Evolutionary conservation across 2,888 invertebrate species (phyloP), one percentile per base, ranked within the genome.

Genomic region (Pollenia angustigena): DNA sequence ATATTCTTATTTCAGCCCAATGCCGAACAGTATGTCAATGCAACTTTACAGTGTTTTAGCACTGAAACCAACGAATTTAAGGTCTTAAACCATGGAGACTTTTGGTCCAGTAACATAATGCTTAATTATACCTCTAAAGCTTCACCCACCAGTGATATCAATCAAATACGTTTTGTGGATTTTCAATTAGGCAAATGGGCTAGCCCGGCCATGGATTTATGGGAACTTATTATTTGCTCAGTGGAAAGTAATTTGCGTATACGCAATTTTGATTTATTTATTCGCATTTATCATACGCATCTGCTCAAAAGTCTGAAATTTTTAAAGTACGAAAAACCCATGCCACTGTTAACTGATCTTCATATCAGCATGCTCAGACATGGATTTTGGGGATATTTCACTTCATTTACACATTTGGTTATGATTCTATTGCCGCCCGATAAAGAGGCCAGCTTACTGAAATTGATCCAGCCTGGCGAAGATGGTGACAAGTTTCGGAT

Each of bases 51-150:
- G 46, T 92, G 92, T 60, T 90, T 90, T 48, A 89, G 89, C 74
- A 88, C 78, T 2, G 90, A 92, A 78, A 88, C 90, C 1, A 87
- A 88, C 10, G 92, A 92, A 64, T 92, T 93, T 18, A 90, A 90
- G 71, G 93, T 93, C 0, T 88, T 93, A 3, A 93, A 92, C 89
- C 93, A 93, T 88, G 93, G 93, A 0, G 93, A 93, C 78, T 91
- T 91, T 54, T 93, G 93, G 93, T 92, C 91, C 7, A 92, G 92
- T 60, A 93, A 93, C 48, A 91, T 93, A 6, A 90, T 93, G 91
- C 82, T 92, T 4, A 91, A 90, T 56, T 90, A 90, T 60, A 88
- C 90, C 1, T 88, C 90, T 1, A 83, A 89, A 12, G 90, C 90
- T 3, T 69, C 60, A 1, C 0, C 78, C 11, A 72, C 42, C 23